These are phyloP conservation scores for Agonum fuliginosum DNA, from an alignment of 2,888 invertebrate species.

Conservation along the genomic window DNA sequence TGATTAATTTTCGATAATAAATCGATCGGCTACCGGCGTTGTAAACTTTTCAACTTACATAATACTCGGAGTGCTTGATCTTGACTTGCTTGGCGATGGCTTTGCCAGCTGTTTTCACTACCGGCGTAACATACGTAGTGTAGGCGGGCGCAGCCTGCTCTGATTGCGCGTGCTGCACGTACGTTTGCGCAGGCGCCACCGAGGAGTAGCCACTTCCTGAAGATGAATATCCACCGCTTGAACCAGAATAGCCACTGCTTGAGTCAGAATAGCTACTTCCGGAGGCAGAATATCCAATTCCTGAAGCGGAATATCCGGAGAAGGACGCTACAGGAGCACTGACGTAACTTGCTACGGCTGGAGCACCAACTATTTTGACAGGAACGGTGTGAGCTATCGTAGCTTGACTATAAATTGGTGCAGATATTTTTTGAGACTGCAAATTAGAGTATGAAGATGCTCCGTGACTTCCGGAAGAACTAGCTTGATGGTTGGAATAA, in stretches of 20 bases:
- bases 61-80: conserved; percentile 78
- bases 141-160: conserved; percentile 14
- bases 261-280: background rate
- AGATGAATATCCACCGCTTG: background rate
- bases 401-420: background rate
- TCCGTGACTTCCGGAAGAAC: conserved; percentile 47
- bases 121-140: conserved; percentile 53
- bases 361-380: conserved; percentile 26
- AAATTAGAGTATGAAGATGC: conserved; percentile 59
- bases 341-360: conserved; percentile 22
- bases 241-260: background rate
- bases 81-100: conserved; percentile 74
- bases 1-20: too few relatives aligned
- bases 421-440: conserved; percentile 52
- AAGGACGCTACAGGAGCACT: conserved; percentile 26
- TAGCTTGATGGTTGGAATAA: conserved; percentile 54
- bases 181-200: background rate
- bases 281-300: background rate
- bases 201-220: background rate
- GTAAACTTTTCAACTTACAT: conserved; percentile 74
- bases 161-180: background rate
- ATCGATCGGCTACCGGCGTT: background rate
- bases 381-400: background rate
- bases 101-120: conserved; percentile 49
- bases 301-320: background rate